Base-by-base conservation (phyloP, 2,797 vertebrate species). In the Carduelis carduelis region DNA sequence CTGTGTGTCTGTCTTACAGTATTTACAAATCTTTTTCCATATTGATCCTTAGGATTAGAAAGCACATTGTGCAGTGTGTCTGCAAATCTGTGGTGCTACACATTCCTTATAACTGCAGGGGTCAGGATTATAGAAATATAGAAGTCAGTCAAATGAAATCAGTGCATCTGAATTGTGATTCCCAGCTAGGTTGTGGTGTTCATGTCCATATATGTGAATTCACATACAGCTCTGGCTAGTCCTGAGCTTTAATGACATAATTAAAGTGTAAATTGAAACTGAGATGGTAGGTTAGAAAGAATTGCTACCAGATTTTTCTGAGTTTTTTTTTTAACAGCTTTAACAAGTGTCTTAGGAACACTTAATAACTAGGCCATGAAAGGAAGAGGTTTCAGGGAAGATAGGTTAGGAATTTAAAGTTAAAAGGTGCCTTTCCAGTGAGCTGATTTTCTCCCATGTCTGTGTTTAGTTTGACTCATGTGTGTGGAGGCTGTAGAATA, bases 1-100 rank as follows among this genome's bases (percentile, higher is more conserved):
- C 3, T 50, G 26, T 0, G 0, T 12, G 35, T 85, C 49, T 69
- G 8, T 60, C 15, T 53, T 43, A 35, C 10, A 12, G 14, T 37
- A 27, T 50, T 88, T 81, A n/a, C 30, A 65, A 41, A 53, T 78
- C 2, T 56, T 82, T 83, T 75, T 43, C 35, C 18, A 3, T 28
- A 44, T 49, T 3, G 16, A 1, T 66, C 30, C 8, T 55, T 74
- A 55, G 49, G 49, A 55, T 64, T 49, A 44, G 34, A 63, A 91
- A 52, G 20, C 16, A 43, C 10, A 35, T 9, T 8, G 12, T 78
- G 22, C 32, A n/a, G 18, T 5, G 14, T 76, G 39, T 37, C 77
- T 74, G n/a, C 39, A 72, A 39, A 61, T 39, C 19, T 64, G 11
- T 52, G 43, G 24, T 86, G 23, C 14, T 71, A 20, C 8, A 2